Conservation (phyloP, 2,888 invertebrate genomes). For the Ypsolopha scabrella region DNA sequence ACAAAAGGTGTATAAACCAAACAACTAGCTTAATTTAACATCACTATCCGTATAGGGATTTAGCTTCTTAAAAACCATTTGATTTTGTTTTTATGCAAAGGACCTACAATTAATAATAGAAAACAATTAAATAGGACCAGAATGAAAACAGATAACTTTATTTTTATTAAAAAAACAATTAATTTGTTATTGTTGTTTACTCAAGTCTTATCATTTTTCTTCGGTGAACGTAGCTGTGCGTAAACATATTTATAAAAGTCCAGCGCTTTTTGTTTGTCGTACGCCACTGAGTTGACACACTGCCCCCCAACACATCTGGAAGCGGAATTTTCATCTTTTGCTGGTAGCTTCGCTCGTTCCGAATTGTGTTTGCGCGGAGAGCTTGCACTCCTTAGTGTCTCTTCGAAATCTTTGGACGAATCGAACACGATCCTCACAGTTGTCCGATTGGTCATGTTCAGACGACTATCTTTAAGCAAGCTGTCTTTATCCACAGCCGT, state of each 20-base stretch:
- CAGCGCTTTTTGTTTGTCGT: conserved; percentile 55
- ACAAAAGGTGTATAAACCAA: too few relatives aligned
- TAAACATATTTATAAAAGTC: conserved; percentile 65
- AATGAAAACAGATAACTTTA: too few relatives aligned
- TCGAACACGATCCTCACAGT: conserved; percentile 57
- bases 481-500: conserved; percentile 52
- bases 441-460: conserved; percentile 55
- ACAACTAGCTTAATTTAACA: too few relatives aligned
- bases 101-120: too few relatives aligned
- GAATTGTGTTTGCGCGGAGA: conserved; percentile 18
- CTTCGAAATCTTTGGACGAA: conserved; percentile 54
- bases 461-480: conserved; percentile 37
- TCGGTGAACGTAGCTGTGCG: conserved; percentile 50
- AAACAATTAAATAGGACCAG: too few relatives aligned
- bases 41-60: too few relatives aligned
- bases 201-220: conserved; percentile 21
- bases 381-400: conserved; percentile 43
- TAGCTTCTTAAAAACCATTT: too few relatives aligned
- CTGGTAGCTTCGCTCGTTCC: conserved; percentile 23
- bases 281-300: conserved; percentile 43
- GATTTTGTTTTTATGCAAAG: too few relatives aligned
- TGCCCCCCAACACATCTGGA: conserved; percentile 36
- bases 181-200: background rate
- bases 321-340: conserved; percentile 27
- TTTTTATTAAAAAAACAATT: too few relatives aligned